These are phyloP conservation scores for Scomber scombrus DNA, from an alignment of 2,113 vertebrate species.

Conservation along the genomic window DNA sequence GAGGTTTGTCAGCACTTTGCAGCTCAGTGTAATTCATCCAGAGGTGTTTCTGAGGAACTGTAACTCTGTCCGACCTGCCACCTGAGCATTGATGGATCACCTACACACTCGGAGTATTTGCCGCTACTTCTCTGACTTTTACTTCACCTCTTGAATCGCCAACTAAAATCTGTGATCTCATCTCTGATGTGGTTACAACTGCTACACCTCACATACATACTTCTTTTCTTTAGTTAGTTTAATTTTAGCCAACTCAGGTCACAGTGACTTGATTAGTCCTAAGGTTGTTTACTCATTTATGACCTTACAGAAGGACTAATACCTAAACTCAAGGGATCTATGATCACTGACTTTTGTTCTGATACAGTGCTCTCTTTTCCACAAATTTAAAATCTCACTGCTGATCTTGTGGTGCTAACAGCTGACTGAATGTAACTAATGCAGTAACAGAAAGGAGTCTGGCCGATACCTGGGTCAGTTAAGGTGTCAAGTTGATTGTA, in stretches of 20 bases:
- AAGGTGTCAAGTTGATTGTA: no score
- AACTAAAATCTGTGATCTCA: constrained; percentile 13
- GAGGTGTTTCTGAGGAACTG: constrained; percentile 63
- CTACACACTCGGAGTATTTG: constrained; percentile 26
- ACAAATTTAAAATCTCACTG: no score
- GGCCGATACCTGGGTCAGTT: no score
- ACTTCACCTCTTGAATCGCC: constrained; percentile 28
- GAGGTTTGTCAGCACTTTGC: constrained; percentile 72
- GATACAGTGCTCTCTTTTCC: no score
- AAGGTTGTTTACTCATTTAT: not conserved
- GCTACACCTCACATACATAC: not conserved
- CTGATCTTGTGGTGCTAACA: not conserved
- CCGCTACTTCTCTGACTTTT: constrained; percentile 26
- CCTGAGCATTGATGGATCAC: constrained; percentile 60
- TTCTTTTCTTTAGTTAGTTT: not conserved
- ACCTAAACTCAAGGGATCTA: not conserved
- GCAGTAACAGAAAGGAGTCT: no score
- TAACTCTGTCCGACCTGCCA: constrained; percentile 55
- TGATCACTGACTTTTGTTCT: no score
- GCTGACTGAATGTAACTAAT: no score
- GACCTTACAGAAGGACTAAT: not conserved
- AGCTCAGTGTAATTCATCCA: constrained; percentile 61
- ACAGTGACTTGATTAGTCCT: not conserved
- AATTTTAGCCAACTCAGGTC: not conserved
- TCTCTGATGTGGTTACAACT: constrained; percentile 23